Conservation (phyloP, 2,113 vertebrate genomes). For the Manacus vitellinus region DNA sequence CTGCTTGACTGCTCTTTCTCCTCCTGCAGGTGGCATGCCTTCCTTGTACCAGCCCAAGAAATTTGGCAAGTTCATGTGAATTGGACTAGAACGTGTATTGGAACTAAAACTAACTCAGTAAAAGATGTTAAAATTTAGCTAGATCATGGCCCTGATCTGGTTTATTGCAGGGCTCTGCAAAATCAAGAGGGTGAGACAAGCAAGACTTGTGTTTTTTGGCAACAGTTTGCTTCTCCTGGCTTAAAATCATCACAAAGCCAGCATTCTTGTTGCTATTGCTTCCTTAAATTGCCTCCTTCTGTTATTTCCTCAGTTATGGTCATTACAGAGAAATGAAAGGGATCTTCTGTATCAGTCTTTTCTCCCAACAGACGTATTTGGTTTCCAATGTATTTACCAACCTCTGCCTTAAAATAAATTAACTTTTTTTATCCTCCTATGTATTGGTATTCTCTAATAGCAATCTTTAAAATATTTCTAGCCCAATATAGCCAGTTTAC, state of each 20-base stretch:
- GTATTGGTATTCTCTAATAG: background rate
- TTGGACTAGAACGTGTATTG: background rate
- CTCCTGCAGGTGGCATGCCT: background rate
- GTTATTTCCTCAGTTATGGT: background rate
- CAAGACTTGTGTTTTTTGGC: background rate
- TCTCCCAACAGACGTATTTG: background rate
- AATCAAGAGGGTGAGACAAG: background rate
- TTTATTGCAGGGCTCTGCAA: background rate
- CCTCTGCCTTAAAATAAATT: background rate
- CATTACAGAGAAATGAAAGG: background rate
- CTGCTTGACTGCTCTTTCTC: background rate
- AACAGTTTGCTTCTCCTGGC: background rate
- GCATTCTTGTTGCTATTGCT: background rate
- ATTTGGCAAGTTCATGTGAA: background rate
- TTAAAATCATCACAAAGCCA: background rate
- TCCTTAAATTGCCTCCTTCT: background rate
- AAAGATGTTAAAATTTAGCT: background rate
- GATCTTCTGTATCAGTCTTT: background rate
- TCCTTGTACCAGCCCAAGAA: background rate
- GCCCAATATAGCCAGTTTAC: background rate
- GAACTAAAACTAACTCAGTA: background rate
- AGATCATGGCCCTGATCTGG: background rate
- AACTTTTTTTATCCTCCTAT: background rate
- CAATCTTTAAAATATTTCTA: background rate
- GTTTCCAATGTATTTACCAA: background rate